A percentile compares a stretch with the other conserved stretches of the same genome.
Conservation (phyloP, 2,888 invertebrate genomes). For the Hirtodrosophila duncani region DNA sequence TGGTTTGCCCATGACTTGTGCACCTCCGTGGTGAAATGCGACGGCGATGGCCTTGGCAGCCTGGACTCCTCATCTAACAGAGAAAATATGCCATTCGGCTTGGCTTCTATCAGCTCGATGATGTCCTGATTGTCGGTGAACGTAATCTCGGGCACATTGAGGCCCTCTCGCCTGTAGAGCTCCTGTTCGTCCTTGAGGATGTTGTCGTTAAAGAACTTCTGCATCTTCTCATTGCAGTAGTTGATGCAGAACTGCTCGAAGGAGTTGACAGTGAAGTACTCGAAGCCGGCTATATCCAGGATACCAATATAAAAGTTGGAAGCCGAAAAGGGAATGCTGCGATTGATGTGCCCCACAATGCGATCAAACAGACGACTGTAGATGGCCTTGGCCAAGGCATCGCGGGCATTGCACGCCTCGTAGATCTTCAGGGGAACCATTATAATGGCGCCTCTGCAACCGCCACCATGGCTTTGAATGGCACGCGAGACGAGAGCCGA, state of each 20-base stretch:
- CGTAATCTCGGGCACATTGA: constrained; percentile 94
- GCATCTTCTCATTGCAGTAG: constrained; percentile 99
- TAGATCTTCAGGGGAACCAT: constrained; percentile 97
- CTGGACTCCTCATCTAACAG: constrained; percentile 97
- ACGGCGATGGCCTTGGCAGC: constrained; percentile 92
- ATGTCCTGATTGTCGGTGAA: constrained; percentile 99
- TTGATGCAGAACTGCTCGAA: constrained; percentile 96
- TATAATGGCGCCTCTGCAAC: constrained; percentile 95
- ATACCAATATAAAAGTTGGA: constrained; percentile 97
- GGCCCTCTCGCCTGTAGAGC: constrained; percentile 93
- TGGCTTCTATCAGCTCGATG: constrained; percentile 93
- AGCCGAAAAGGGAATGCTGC: constrained; percentile 95
- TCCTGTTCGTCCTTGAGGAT: constrained; percentile 97
- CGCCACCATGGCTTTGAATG: constrained; percentile 97
- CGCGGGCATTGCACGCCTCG: constrained; percentile 95
- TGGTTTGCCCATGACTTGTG: constrained; percentile 90
- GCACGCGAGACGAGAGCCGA: constrained; percentile 93
- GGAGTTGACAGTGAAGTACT: constrained; percentile 83
- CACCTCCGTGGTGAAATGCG: constrained; percentile 95
- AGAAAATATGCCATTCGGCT: constrained; percentile 92
- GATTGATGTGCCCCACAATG: constrained; percentile 95
- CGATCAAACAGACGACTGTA: constrained; percentile 97
- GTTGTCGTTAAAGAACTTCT: constrained; percentile 99
- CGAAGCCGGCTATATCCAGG: constrained; percentile 97
- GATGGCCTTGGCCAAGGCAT: constrained; percentile 97